phyloP scores from a whole-genome alignment of 2,113 vertebrate species.

The Anguilla japonica region DNA sequence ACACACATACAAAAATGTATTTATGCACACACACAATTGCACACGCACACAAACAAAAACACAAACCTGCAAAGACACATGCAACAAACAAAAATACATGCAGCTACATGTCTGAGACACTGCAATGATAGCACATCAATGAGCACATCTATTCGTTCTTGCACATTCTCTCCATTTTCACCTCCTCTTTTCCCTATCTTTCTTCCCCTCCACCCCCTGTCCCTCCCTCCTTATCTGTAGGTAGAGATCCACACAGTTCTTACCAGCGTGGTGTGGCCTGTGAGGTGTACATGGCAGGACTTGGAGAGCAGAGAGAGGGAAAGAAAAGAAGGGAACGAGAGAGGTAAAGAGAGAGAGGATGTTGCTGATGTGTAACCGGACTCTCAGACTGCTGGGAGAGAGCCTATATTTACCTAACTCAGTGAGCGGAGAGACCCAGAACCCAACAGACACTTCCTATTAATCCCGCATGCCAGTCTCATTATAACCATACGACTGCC shows the following conservation, averaged over 20 bases:
- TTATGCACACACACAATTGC: no score
- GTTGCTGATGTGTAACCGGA: neutral
- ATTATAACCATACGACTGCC: slow-evolving; percentile 11
- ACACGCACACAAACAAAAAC: no score
- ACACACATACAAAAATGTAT: neutral
- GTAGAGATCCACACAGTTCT: neutral
- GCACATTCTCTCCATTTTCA: neutral
- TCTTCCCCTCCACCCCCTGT: neutral
- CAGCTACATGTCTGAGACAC: neutral
- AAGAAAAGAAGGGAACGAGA: neutral
- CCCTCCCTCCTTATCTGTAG: neutral
- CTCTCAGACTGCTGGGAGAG: slow-evolving; percentile 1
- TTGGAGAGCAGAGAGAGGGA: neutral
- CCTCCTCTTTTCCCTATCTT: neutral
- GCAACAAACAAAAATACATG: neutral
- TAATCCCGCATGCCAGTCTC: slow-evolving; percentile 2
- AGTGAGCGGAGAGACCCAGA: neutral
- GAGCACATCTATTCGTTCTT: neutral
- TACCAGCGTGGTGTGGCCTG: neutral
- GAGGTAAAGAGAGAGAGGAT: neutral
- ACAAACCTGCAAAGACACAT: neutral
- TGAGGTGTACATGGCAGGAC: neutral
- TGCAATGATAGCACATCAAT: neutral
- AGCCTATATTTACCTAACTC: neutral
- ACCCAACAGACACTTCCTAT: neutral